Evolutionary conservation across 2,113 vertebrate genomes (phyloP).

Genomic region (Epinephelus lanceolatus): DNA sequence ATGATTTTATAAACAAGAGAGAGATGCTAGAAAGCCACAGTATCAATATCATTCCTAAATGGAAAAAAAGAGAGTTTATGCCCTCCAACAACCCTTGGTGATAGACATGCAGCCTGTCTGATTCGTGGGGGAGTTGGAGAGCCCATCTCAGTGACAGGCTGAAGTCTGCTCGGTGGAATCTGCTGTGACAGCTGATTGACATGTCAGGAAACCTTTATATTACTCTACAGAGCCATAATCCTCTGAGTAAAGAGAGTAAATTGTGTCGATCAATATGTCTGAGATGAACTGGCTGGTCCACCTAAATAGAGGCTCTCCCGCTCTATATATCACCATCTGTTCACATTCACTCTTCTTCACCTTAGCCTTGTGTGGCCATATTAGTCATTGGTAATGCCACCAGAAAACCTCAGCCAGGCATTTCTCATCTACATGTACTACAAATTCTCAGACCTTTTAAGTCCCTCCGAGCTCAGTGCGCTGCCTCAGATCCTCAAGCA

Average conservation of each 20-base stretch:
- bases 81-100: conserved; percentile 60
- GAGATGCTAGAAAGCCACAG: conserved; percentile 28
- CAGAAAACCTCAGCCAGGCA: background rate
- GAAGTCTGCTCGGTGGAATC: conserved; percentile 76
- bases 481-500: background rate
- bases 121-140: conserved; percentile 60
- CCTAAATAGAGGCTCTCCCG: conserved; percentile 62
- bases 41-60: conserved; percentile 47
- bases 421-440: conserved; percentile 36
- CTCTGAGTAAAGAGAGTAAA: conserved; percentile 80
- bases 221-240: conserved; percentile 82
- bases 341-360: conserved; percentile 67
- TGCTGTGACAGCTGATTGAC: conserved; percentile 82
- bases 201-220: conserved; percentile 85
- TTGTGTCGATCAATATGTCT: conserved; percentile 81
- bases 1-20: conserved; percentile 37
- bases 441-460: conserved; percentile 26
- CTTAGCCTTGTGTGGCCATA: conserved; percentile 66
- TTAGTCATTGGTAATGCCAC: conserved; percentile 40
- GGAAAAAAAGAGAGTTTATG: conserved; percentile 21
- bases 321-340: conserved; percentile 72
- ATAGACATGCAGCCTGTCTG: conserved; percentile 56
- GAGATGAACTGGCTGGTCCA: conserved; percentile 74
- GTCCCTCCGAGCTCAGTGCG: background rate
- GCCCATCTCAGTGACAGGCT: conserved; percentile 71